A percentile compares a stretch with the other conserved stretches of the same genome.
Conservation (phyloP, 2,113 vertebrate species). For the Machaerirhynchus nigripectus region DNA sequence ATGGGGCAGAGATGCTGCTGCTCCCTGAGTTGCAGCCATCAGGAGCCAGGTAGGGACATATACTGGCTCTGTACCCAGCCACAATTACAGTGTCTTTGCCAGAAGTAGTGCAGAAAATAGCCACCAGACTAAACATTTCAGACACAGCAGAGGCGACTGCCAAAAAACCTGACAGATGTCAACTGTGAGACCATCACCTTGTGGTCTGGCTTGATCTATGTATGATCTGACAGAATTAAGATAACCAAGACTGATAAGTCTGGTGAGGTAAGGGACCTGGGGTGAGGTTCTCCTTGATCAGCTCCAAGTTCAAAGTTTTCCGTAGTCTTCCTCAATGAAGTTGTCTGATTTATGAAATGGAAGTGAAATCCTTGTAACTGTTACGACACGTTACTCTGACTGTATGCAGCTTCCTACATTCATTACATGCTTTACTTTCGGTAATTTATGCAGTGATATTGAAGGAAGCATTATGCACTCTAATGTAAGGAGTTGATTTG, state of each 20-base stretch:
- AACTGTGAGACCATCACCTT: neutral
- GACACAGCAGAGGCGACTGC: neutral
- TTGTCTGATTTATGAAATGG: neutral
- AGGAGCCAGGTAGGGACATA: neutral
- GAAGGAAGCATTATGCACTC: neutral
- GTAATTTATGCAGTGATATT: neutral
- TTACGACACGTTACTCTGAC: fast-evolving
- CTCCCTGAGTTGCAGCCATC: neutral
- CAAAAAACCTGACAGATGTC: neutral
- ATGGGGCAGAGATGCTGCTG: neutral
- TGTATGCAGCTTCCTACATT: neutral
- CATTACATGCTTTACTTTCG: neutral
- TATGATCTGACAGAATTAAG: neutral
- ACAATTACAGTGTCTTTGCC: neutral
- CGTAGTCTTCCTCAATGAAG: neutral
- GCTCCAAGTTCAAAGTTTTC: neutral
- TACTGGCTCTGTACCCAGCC: neutral
- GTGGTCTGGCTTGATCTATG: neutral
- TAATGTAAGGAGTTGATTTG: neutral
- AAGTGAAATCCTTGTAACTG: neutral
- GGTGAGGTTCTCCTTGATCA: neutral
- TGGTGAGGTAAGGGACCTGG: neutral
- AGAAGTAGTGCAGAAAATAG: neutral
- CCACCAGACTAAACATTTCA: neutral
- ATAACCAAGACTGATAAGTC: neutral